phyloP scores from a whole-genome alignment of 1,140 invertebrate species.

The Drosophila lacertosa region DNA sequence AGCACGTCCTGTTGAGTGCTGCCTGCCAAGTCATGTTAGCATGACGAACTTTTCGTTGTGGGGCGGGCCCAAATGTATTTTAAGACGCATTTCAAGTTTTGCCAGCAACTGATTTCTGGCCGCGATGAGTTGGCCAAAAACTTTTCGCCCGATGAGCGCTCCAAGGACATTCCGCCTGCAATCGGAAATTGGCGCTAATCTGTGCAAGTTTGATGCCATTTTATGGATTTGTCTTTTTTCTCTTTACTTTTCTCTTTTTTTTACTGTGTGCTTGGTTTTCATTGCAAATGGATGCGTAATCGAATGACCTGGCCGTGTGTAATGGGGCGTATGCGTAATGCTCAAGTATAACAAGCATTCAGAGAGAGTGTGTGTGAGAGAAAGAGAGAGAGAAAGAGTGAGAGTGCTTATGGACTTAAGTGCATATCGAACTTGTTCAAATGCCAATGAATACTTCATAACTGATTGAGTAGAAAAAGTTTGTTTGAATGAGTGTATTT shows the following conservation, averaged over 20 bases:
- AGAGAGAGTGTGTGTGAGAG: too few relatives aligned
- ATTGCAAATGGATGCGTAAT: conserved; percentile 11
- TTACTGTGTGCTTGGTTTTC: conserved; percentile 4
- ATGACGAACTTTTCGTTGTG: conserved; percentile 64
- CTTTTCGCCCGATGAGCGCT: conserved; percentile 16
- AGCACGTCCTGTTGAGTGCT: not conserved
- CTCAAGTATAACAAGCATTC: not conserved
- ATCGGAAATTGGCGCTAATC: conserved; percentile 63
- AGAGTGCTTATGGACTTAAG: too few relatives aligned
- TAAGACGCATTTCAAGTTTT: conserved; percentile 43
- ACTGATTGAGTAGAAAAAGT: not conserved
- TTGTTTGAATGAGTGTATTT: too few relatives aligned
- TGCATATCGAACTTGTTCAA: not conserved
- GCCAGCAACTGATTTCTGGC: conserved; percentile 45
- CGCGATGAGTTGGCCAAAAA: conserved; percentile 35
- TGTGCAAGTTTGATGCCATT: conserved; percentile 26
- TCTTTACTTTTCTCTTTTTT: conserved; percentile 7
- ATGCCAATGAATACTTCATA: not conserved
- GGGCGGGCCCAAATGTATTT: conserved; percentile 57
- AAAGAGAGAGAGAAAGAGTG: too few relatives aligned
- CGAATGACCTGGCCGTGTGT: not conserved
- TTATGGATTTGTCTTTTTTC: conserved; percentile 4
- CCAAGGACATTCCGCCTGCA: conserved; percentile 3
- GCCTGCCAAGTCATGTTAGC: conserved; percentile 77
- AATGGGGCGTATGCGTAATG: conserved; percentile 34